Percentiles rank a stretch among this genome's conserved stretches.
These are phyloP conservation scores for Channa argus DNA, from an alignment of 2,113 vertebrate genomes.

Conservation along the genomic window DNA sequence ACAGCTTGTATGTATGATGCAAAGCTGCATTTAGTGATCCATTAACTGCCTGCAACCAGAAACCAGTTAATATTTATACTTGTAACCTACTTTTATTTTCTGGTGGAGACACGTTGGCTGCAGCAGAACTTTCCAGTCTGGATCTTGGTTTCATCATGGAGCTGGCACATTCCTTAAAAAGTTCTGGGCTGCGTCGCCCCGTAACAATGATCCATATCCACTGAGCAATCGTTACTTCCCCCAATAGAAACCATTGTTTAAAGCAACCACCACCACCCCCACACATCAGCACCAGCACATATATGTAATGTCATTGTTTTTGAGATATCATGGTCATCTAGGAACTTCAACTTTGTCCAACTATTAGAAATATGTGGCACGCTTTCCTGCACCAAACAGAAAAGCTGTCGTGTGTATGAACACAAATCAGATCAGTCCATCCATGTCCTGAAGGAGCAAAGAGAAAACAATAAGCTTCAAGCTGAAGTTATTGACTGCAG, in stretches of 20 bases:
- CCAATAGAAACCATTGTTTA: constrained; percentile 17
- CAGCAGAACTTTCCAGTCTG: too few relatives aligned
- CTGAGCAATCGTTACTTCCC: constrained; percentile 1
- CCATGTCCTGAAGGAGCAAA: not conserved
- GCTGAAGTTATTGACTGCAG: not conserved
- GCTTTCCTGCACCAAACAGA: too few relatives aligned
- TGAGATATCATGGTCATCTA: not conserved
- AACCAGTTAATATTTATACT: too few relatives aligned
- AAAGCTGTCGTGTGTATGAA: too few relatives aligned
- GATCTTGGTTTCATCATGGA: not conserved
- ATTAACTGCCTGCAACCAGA: too few relatives aligned
- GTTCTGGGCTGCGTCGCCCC: not conserved
- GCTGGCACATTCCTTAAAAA: not conserved
- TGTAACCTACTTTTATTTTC: too few relatives aligned
- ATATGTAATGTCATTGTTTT: not conserved
- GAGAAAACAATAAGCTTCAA: not conserved
- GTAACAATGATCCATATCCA: constrained; percentile 23
- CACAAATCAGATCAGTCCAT: not conserved
- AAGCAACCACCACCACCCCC: accelerated
- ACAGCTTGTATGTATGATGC: too few relatives aligned
- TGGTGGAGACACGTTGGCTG: too few relatives aligned
- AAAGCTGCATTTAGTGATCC: too few relatives aligned
- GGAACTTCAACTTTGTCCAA: too few relatives aligned
- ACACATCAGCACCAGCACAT: not conserved
- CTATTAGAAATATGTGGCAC: too few relatives aligned